Evolutionary conservation across 2,888 invertebrate species (phyloP).

Genomic region (Campoletis raptor): DNA sequence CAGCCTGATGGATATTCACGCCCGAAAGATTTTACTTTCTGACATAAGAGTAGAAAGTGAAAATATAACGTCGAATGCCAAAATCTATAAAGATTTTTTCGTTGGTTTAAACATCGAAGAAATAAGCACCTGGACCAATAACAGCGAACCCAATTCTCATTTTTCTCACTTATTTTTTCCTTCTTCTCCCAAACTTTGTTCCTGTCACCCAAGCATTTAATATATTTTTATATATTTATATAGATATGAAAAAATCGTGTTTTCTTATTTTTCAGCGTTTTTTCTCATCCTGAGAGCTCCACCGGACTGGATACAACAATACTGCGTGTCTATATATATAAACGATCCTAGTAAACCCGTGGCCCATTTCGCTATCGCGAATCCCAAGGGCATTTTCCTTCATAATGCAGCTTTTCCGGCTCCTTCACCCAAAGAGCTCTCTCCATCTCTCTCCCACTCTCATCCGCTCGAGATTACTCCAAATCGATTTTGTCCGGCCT

Average conservation of each 20-base stretch:
- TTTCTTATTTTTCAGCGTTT: slow-evolving; percentile 56
- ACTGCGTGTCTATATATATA: slow-evolving; percentile 33
- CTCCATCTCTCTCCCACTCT: slow-evolving; percentile 22
- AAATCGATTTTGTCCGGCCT: slow-evolving; percentile 62
- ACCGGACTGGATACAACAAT: background rate
- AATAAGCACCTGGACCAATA: slow-evolving; percentile 5
- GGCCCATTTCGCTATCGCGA: slow-evolving; percentile 67
- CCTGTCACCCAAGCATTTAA: background rate
- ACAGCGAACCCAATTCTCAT: slow-evolving; percentile 15
- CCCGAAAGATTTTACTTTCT: slow-evolving; percentile 33
- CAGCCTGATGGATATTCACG: slow-evolving; percentile 41
- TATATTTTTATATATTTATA: too few relatives aligned
- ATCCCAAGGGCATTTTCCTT: slow-evolving; percentile 75
- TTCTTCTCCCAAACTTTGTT: slow-evolving; percentile 3
- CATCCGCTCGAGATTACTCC: slow-evolving; percentile 66
- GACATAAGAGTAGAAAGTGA: background rate
- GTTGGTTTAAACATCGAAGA: background rate
- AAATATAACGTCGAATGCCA: background rate
- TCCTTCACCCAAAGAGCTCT: slow-evolving; percentile 48
- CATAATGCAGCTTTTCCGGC: slow-evolving; percentile 76
- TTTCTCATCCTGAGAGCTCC: background rate
- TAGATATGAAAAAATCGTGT: background rate
- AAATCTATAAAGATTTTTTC: too few relatives aligned
- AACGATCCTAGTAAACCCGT: slow-evolving; percentile 47
- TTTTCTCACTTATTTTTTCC: slow-evolving; percentile 21